Conservation (phyloP, 64 coral and sea anemone species). For the Montipora efflorescens region DNA sequence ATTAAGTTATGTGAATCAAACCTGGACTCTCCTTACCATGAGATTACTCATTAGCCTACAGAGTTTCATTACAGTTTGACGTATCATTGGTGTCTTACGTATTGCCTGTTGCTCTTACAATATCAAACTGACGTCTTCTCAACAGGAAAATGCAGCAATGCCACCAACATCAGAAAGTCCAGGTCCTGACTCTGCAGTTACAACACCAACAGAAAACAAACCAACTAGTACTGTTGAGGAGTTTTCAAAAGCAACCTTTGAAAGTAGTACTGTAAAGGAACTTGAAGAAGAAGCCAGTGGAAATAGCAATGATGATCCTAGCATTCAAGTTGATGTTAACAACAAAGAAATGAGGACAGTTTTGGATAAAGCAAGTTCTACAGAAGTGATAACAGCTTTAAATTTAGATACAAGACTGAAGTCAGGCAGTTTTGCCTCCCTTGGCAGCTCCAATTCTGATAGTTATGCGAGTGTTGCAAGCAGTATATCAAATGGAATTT, state of each 20-base stretch:
- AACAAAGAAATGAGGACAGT: constrained; percentile 96
- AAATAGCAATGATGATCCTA: constrained; percentile 47
- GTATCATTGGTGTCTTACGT: background rate
- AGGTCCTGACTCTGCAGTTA: constrained; percentile 11
- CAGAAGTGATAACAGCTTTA: constrained; percentile 87
- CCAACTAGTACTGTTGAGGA: background rate
- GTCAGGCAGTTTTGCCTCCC: constrained; percentile 77
- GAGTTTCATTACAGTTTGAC: too few species aligned
- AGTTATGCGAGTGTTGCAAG: constrained; percentile 87
- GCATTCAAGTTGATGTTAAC: constrained; percentile 85
- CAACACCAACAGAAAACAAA: constrained; percentile 16
- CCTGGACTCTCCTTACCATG: too few species aligned
- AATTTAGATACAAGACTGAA: constrained; percentile 83
- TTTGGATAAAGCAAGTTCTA: constrained; percentile 91
- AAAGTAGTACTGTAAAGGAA: background rate
- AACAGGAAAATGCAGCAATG: constrained; percentile 7
- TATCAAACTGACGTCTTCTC: background rate
- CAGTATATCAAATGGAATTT: constrained; percentile 79
- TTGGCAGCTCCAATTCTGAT: constrained; percentile 77
- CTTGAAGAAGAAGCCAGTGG: background rate
- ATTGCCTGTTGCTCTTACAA: background rate
- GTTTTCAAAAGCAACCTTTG: background rate
- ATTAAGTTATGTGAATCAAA: too few species aligned
- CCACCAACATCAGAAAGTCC: constrained; percentile 43
- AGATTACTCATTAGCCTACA: too few species aligned